These are phyloP conservation scores for Eulemur rufifrons DNA, from an alignment of 2,113 vertebrate genomes.

Conservation along the genomic window DNA sequence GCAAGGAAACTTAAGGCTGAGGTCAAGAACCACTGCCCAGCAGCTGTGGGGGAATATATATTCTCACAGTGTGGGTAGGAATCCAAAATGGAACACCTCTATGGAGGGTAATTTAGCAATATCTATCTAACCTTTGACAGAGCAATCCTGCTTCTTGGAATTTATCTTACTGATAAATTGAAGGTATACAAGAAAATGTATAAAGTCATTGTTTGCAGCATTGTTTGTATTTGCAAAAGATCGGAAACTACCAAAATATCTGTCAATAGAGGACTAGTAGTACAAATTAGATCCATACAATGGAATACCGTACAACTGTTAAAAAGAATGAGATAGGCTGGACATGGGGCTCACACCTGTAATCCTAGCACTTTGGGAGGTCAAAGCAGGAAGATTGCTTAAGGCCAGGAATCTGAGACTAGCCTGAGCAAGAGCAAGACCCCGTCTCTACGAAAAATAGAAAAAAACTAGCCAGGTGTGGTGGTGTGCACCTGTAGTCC, in stretches of 20 bases:
- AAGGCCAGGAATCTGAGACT: background rate
- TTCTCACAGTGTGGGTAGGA: background rate
- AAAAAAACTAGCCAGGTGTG: background rate
- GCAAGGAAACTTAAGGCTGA: background rate
- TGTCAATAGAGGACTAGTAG: background rate
- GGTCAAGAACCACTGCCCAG: background rate
- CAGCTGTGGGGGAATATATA: background rate
- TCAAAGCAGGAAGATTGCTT: background rate
- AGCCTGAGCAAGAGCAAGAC: background rate
- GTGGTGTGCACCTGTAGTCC: background rate
- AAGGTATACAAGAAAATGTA: background rate
- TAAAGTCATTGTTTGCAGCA: background rate
- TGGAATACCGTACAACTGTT: background rate
- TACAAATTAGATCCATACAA: background rate
- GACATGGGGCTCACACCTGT: background rate
- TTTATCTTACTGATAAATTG: constrained; percentile 7
- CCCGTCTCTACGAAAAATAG: background rate
- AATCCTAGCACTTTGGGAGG: background rate
- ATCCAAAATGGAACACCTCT: background rate
- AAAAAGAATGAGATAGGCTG: background rate
- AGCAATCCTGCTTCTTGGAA: background rate
- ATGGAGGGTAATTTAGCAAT: background rate
- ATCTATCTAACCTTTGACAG: background rate
- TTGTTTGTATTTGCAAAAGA: constrained; percentile 28
- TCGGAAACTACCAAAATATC: background rate